Conservation (phyloP, 2,113 vertebrate species). For the Channa maculata region DNA sequence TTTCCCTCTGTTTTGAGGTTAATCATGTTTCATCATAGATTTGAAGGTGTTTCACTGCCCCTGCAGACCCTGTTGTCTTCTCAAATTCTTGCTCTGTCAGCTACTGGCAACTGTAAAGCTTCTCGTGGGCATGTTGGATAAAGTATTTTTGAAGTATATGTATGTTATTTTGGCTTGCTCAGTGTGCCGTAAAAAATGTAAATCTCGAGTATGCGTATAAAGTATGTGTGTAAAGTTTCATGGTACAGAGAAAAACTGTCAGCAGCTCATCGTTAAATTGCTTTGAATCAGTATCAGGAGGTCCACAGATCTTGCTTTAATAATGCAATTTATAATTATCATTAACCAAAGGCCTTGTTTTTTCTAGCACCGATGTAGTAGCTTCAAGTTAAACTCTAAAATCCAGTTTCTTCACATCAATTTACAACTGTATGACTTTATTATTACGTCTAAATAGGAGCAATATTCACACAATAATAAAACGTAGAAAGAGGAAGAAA, state of each 20-base stretch:
- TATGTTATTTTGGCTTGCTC: no score
- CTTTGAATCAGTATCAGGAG: neutral
- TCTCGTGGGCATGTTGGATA: neutral
- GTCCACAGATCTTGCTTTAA: neutral
- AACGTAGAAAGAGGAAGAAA: neutral
- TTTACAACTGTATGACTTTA: conserved; percentile 1
- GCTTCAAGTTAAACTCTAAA: neutral
- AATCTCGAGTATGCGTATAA: no score
- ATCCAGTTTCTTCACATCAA: neutral
- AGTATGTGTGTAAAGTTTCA: neutral
- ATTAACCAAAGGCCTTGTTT: no score
- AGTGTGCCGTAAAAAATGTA: no score
- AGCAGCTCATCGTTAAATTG: neutral
- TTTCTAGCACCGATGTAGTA: no score
- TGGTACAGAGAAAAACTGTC: neutral
- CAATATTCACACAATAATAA: neutral
- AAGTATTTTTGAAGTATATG: neutral
- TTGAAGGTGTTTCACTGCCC: neutral
- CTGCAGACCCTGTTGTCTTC: neutral
- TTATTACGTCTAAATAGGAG: neutral
- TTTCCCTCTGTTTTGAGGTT: neutral
- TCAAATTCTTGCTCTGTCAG: neutral
- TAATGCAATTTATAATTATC: neutral
- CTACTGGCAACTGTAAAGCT: neutral
- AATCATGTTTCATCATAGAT: conserved; percentile 11